Percentiles rank a stretch among this genome's conserved stretches.
Conservation (phyloP, 1,140 invertebrate genomes). For the Druon quercuslanigerum region DNA sequence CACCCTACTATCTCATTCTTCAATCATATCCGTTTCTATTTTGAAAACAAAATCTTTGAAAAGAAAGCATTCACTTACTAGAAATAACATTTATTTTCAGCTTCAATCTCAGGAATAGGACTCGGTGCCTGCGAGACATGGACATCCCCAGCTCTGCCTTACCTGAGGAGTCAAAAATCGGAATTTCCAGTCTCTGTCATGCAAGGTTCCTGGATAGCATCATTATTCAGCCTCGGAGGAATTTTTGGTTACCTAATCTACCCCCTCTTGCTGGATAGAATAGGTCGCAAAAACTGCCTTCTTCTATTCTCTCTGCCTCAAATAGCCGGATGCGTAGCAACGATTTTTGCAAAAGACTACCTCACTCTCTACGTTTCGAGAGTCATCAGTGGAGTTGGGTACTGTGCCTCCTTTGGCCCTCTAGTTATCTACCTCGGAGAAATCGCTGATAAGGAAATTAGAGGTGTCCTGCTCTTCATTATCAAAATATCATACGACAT, state of each 20-base stretch:
- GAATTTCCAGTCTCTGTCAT: slow-evolving; percentile 7
- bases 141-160: slow-evolving; percentile 13
- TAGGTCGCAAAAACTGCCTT: slow-evolving; percentile 1
- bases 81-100: neutral
- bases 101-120: slow-evolving; percentile 14
- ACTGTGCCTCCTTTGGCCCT: neutral
- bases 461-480: neutral
- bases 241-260: slow-evolving; percentile 2
- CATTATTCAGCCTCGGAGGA: slow-evolving; percentile 19
- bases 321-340: neutral
- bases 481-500: slow-evolving; percentile 27
- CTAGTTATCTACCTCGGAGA: slow-evolving; percentile 6
- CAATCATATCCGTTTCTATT: too few relatives aligned
- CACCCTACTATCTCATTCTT: too few relatives aligned
- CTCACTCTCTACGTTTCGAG: slow-evolving; percentile 7
- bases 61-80: too few relatives aligned
- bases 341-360: neutral
- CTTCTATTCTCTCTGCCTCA: slow-evolving; percentile 4
- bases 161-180: neutral
- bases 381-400: slow-evolving; percentile 2
- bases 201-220: slow-evolving; percentile 16
- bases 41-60: too few relatives aligned
- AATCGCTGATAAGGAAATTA: slow-evolving; percentile 7
- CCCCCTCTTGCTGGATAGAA: neutral
- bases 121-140: slow-evolving; percentile 23